phyloP scores from a whole-genome alignment of 53 echinoderm and acorn worm genomes.

The Glandiceps talaboti region DNA sequence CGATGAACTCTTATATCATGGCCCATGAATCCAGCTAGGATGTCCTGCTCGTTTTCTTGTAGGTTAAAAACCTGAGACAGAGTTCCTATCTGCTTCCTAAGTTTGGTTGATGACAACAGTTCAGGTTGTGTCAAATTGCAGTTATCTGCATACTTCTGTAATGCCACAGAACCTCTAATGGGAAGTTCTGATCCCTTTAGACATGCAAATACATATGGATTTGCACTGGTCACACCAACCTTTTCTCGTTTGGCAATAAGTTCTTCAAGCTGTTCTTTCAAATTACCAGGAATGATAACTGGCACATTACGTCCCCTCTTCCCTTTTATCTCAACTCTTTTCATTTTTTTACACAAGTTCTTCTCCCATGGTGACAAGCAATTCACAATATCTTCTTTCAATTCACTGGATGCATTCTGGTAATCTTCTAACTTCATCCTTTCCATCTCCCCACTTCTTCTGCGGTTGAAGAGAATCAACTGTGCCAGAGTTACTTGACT shows the following conservation, averaged over 20 bases:
- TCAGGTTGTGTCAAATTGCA: constrained; percentile 58
- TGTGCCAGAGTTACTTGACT: constrained; percentile 12
- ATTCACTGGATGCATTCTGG: background rate
- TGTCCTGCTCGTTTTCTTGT: constrained; percentile 57
- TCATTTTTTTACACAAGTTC: constrained; percentile 30
- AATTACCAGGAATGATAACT: constrained; percentile 34
- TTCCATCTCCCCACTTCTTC: constrained; percentile 31
- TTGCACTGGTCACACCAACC: constrained; percentile 8
- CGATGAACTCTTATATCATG: constrained; percentile 45
- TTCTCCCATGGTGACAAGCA: constrained; percentile 44
- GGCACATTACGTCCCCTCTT: constrained; percentile 58
- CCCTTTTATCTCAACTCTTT: constrained; percentile 53
- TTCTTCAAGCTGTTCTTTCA: constrained; percentile 33
- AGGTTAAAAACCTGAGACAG: constrained; percentile 52
- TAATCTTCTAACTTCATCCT: constrained; percentile 14
- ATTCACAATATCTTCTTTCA: background rate
- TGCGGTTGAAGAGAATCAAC: constrained; percentile 23
- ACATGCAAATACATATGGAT: background rate
- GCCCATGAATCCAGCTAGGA: constrained; percentile 44
- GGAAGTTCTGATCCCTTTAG: background rate
- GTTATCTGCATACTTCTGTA: constrained; percentile 23
- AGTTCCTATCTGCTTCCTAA: constrained; percentile 59
- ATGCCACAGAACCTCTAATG: background rate
- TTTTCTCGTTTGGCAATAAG: constrained; percentile 39
- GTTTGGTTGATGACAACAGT: constrained; percentile 37